A percentile compares a stretch with the other conserved stretches of the same genome.
phyloP scores from a whole-genome alignment of 2,113 vertebrate species.

The Silurus asotus region DNA sequence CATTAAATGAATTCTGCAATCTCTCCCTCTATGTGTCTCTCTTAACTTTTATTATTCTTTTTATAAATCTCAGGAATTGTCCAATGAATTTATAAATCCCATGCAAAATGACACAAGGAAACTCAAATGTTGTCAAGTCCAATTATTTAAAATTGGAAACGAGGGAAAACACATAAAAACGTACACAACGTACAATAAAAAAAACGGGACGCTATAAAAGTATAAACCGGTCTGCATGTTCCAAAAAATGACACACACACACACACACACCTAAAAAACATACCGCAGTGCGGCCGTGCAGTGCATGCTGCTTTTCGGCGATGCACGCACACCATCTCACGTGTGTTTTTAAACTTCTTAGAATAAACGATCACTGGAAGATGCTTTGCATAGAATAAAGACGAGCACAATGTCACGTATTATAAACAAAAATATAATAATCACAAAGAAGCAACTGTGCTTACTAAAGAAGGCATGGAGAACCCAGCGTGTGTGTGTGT shows the following conservation, averaged over 20 bases:
- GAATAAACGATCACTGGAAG: conserved; percentile 74
- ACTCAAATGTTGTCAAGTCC: neutral
- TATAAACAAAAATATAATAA: conserved; percentile 65
- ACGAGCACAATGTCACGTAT: conserved; percentile 70
- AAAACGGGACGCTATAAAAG: neutral
- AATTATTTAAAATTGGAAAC: neutral
- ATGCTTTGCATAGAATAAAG: conserved; percentile 79
- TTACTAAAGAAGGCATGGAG: conserved; percentile 48
- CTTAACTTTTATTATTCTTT: conserved; percentile 11
- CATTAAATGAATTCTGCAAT: conserved; percentile 50
- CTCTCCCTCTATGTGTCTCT: neutral
- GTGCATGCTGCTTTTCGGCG: neutral
- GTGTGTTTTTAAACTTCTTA: conserved; percentile 65
- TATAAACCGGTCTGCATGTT: neutral
- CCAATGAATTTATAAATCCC: neutral
- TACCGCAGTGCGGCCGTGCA: neutral
- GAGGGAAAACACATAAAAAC: neutral
- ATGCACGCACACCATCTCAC: neutral
- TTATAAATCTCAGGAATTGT: neutral
- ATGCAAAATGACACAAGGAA: neutral
- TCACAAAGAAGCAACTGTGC: conserved; percentile 53
- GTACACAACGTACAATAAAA: neutral
- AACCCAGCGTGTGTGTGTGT: conserved; percentile 23
- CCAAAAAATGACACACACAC: conserved; percentile 1
- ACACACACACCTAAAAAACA: neutral